Conservation (phyloP, 2,888 invertebrate species). For the Hemaris fuciformis region DNA sequence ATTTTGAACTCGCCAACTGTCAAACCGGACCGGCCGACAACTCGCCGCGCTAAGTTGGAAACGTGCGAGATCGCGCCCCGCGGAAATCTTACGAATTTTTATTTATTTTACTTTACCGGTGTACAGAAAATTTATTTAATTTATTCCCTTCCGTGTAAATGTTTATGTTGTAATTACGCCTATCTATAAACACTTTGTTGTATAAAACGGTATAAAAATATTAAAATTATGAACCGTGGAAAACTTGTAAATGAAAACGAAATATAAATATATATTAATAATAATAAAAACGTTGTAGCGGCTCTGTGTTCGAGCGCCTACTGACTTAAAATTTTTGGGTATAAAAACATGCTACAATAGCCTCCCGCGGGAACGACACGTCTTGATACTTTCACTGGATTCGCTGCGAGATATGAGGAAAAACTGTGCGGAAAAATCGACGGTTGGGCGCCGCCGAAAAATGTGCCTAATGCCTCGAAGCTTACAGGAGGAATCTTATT, state of each 20-base stretch:
- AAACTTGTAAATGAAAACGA: constrained; percentile 82
- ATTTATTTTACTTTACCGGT: constrained; percentile 9
- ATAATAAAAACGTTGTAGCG: constrained; percentile 80
- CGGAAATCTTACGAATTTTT: constrained; percentile 1
- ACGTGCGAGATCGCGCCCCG: neutral
- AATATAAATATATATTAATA: constrained; percentile 82
- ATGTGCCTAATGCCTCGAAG: neutral
- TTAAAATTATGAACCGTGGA: constrained; percentile 81
- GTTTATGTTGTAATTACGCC: constrained; percentile 66
- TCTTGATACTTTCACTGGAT: constrained; percentile 66
- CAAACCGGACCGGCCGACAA: constrained; percentile 39
- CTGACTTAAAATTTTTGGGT: constrained; percentile 82
- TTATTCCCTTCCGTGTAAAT: constrained; percentile 29
- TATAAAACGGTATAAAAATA: constrained; percentile 82
- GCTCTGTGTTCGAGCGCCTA: constrained; percentile 81
- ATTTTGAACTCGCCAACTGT: constrained; percentile 53
- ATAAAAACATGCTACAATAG: constrained; percentile 82
- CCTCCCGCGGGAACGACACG: constrained; percentile 56
- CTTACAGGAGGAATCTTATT: neutral
- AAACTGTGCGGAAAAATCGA: constrained; percentile 24
- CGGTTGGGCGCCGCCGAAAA: neutral
- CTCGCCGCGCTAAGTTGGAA: neutral
- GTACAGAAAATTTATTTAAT: constrained; percentile 15
- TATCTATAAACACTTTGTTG: constrained; percentile 79
- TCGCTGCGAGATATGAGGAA: constrained; percentile 34